phyloP scores from a whole-genome alignment of 2,797 vertebrate species.

The Syngnathus acus region DNA sequence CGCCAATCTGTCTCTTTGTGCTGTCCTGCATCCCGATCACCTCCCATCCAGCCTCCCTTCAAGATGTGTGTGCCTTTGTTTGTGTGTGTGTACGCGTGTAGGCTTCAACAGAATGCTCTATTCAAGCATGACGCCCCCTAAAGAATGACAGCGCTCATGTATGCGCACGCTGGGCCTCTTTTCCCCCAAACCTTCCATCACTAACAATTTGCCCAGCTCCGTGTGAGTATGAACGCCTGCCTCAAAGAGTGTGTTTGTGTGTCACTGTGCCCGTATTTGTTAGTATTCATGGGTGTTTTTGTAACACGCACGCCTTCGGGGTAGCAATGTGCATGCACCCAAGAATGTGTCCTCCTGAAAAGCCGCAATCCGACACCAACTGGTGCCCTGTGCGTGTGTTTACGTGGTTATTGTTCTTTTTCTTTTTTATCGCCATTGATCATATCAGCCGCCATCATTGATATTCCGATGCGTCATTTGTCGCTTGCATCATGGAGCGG shows the following conservation, averaged over 20 bases:
- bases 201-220: slow-evolving; percentile 44
- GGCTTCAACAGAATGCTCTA: slow-evolving; percentile 46
- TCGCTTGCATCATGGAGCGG: background rate
- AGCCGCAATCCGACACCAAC: slow-evolving; percentile 31
- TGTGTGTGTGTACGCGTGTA: slow-evolving; percentile 10
- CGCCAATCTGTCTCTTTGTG: slow-evolving; percentile 10
- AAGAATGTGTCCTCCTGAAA: slow-evolving; percentile 25
- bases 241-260: slow-evolving; percentile 13
- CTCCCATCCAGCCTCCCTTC: slow-evolving; percentile 11
- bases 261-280: slow-evolving; percentile 11
- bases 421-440: background rate
- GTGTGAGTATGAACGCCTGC: slow-evolving; percentile 11
- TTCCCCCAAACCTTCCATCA: slow-evolving; percentile 39
- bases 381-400: slow-evolving; percentile 3
- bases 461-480: background rate
- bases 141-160: slow-evolving; percentile 37
- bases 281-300: slow-evolving; percentile 19
- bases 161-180: slow-evolving; percentile 38
- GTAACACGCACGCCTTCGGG: slow-evolving; percentile 2
- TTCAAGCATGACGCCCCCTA: slow-evolving; percentile 35
- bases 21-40: slow-evolving; percentile 25
- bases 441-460: slow-evolving; percentile 25
- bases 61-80: slow-evolving; percentile 8
- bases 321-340: slow-evolving; percentile 2
- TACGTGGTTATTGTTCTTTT: background rate